These are phyloP conservation scores for Sminthurides aquaticus DNA, from an alignment of 2,888 invertebrate species.

Conservation along the genomic window DNA sequence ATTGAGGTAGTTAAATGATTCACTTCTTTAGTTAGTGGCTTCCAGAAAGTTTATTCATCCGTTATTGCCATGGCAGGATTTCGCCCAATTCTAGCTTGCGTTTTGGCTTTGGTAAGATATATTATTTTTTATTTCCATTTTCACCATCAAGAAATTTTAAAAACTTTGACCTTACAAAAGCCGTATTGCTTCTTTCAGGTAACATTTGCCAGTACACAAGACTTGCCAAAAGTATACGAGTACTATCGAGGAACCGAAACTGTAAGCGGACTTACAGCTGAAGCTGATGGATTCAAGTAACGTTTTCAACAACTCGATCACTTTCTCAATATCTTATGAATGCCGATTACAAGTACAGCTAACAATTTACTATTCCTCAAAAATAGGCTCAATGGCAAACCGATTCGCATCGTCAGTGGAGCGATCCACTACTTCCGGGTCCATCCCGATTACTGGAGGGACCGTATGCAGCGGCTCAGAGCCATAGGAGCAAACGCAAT, in stretches of 20 bases:
- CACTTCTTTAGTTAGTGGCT: too few relatives aligned
- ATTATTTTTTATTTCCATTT: background rate
- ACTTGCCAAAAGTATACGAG: constrained; percentile 48
- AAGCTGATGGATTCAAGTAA: constrained; percentile 44
- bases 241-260: constrained; percentile 49
- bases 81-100: too few relatives aligned
- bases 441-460: constrained; percentile 51
- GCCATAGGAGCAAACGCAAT: constrained; percentile 52
- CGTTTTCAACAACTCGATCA: too few relatives aligned
- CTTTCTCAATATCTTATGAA: too few relatives aligned
- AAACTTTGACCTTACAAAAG: too few relatives aligned
- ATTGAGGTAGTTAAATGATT: too few relatives aligned
- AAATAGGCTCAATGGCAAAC: constrained; percentile 48
- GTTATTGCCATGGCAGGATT: too few relatives aligned
- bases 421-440: constrained; percentile 54
- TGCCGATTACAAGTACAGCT: too few relatives aligned
- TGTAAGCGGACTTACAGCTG: constrained; percentile 44
- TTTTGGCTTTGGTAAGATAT: background rate
- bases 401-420: constrained; percentile 51
- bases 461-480: constrained; percentile 50
- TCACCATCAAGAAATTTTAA: too few relatives aligned
- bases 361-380: too few relatives aligned
- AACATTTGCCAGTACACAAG: constrained; percentile 2
- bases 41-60: too few relatives aligned
- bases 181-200: too few relatives aligned